A percentile compares a stretch with the other conserved stretches of the same genome.
phyloP scores from a whole-genome alignment of 64 coral and sea anemone genomes.

The Stichodactyla helianthus region DNA sequence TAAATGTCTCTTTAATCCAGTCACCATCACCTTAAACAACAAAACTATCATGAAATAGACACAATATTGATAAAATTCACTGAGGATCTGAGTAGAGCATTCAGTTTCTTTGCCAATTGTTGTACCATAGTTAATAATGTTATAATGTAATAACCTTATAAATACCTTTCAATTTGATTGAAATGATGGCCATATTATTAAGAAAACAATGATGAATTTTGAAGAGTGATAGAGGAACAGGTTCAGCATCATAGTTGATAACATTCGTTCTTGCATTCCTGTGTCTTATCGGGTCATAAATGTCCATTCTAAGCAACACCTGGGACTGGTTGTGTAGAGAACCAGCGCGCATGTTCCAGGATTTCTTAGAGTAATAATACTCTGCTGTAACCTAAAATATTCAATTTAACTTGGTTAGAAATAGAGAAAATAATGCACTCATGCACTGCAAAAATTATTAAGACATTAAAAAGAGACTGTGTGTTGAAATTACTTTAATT shows the following conservation, averaged over 20 bases:
- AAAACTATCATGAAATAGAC: neutral
- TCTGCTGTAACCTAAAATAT: neutral
- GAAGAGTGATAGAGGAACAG: constrained; percentile 20
- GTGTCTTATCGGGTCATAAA: neutral
- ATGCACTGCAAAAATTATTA: too few species aligned
- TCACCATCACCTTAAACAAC: neutral
- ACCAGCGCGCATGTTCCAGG: constrained; percentile 22
- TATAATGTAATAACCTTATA: too few species aligned
- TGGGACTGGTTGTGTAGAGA: constrained; percentile 3
- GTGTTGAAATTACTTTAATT: too few species aligned
- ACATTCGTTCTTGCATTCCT: neutral
- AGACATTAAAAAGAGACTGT: too few species aligned
- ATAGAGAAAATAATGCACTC: neutral
- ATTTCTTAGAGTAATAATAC: constrained; percentile 31
- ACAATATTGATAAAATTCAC: neutral
- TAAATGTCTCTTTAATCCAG: neutral
- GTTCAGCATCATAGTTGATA: constrained; percentile 30
- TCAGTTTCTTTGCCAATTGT: too few species aligned
- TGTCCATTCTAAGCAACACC: constrained; percentile 21
- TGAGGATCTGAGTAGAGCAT: neutral
- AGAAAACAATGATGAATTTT: constrained; percentile 40
- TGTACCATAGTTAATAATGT: too few species aligned
- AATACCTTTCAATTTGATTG: neutral
- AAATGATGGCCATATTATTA: neutral
- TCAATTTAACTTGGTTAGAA: neutral